phyloP scores from a whole-genome alignment of 2,797 vertebrate genomes.

The Fistularia commersonii region DNA sequence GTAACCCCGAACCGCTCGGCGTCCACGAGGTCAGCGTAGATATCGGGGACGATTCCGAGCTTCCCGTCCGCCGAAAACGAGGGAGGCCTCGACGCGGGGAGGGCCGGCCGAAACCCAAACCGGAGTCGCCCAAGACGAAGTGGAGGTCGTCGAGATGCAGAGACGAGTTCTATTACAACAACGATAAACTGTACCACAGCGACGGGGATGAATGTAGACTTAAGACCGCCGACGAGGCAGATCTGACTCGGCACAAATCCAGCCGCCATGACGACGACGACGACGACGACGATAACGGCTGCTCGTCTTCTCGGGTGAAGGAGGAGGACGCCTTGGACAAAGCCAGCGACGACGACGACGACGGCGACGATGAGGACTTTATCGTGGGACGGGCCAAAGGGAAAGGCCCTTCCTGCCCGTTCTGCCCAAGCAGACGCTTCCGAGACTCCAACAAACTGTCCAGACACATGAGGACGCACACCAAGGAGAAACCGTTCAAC shows the following conservation, averaged over 20 bases:
- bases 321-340: slow-evolving; percentile 11
- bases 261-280: not conserved
- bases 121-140: not conserved
- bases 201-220: not conserved
- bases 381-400: not conserved
- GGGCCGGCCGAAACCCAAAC: slow-evolving; percentile 2
- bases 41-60: slow-evolving; percentile 41
- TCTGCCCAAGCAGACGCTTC: slow-evolving; percentile 44
- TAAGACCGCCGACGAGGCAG: not conserved
- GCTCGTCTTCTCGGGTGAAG: not conserved
- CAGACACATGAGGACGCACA: slow-evolving; percentile 66
- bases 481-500: slow-evolving; percentile 58
- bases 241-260: not conserved
- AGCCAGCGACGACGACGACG: slow-evolving; percentile 18
- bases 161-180: slow-evolving; percentile 29
- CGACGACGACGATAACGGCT: not conserved
- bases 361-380: slow-evolving; percentile 13
- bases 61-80: slow-evolving; percentile 38
- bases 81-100: slow-evolving; percentile 50
- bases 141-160: slow-evolving; percentile 4
- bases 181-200: slow-evolving; percentile 11
- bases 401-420: slow-evolving; percentile 38
- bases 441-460: slow-evolving; percentile 46
- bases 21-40: slow-evolving; percentile 53
- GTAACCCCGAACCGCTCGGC: slow-evolving; percentile 25